Percentiles rank a stretch among this genome's conserved stretches.
phyloP scores from a whole-genome alignment of 2,113 vertebrate genomes.

The Pogonocichla stellata region DNA sequence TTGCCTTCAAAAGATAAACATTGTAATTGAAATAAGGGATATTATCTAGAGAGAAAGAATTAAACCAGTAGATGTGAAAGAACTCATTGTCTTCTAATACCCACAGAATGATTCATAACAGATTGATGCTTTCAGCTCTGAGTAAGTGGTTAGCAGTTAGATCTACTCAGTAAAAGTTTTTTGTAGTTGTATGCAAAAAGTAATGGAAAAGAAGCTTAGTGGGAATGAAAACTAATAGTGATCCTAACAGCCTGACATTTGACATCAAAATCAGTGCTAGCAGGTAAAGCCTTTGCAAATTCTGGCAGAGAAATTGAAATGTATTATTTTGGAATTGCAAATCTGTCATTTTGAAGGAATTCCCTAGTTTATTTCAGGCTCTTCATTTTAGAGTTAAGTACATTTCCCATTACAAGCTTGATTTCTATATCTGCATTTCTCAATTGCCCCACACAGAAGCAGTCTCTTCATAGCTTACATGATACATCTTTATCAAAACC shows the following conservation, averaged over 20 bases:
- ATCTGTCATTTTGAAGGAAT: background rate
- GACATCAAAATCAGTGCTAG: background rate
- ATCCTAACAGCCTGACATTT: background rate
- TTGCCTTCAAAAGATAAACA: conserved; percentile 47
- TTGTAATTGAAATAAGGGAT: conserved; percentile 40
- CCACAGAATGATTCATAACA: conserved; percentile 21
- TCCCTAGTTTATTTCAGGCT: background rate
- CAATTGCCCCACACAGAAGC: background rate
- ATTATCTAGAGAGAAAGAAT: background rate
- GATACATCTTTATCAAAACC: background rate
- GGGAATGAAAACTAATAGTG: background rate
- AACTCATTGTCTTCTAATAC: conserved; percentile 20
- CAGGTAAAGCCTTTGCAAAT: background rate
- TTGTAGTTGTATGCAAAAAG: background rate
- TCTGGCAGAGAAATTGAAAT: background rate
- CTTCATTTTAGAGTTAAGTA: background rate
- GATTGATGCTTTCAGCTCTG: conserved; percentile 13
- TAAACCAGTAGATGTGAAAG: conserved; percentile 16
- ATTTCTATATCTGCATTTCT: background rate
- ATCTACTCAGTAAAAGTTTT: conserved; percentile 7
- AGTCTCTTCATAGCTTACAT: background rate
- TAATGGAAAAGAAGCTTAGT: background rate
- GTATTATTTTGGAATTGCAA: background rate
- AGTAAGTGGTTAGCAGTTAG: background rate
- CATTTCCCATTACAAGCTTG: background rate